Evolutionary conservation across 2,113 vertebrate species (phyloP), one percentile per base, ranked within the genome.

Genomic region (Nannobrachium achirus): DNA sequence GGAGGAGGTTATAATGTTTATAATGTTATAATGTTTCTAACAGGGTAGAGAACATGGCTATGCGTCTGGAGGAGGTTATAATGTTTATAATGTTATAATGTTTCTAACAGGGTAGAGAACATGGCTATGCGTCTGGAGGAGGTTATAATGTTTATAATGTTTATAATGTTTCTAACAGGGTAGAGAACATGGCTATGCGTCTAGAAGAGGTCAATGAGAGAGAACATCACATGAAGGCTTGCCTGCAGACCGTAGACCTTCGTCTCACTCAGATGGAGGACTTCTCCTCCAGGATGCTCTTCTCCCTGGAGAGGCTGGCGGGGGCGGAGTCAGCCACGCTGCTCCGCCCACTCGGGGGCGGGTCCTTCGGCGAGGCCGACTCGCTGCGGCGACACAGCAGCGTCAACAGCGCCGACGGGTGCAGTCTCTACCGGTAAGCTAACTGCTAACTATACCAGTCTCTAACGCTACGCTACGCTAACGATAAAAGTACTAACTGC

Each of bases 101-200:
- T n/a, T n/a, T n/a, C n/a, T n/a, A n/a, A n/a, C n/a, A n/a, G n/a
- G n/a, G n/a, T n/a, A n/a, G n/a, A n/a, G n/a, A n/a, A n/a, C n/a
- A n/a, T n/a, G n/a, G n/a, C n/a, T n/a, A n/a, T n/a, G n/a, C n/a
- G n/a, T n/a, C n/a, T n/a, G n/a, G n/a, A n/a, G n/a, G n/a, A n/a
- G n/a, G n/a, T n/a, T n/a, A n/a, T n/a, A n/a, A n/a, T n/a, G n/a
- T n/a, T n/a, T n/a, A n/a, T n/a, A n/a, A n/a, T n/a, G n/a, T n/a
- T n/a, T n/a, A 33, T 33, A 33, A 33, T 33, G 25, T 44, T 40
- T 33, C 3, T 1, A n/a, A n/a, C 73, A 99, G 98, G 86, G 98
- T 99, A 83, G 98, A 99, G 89, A 98, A 97, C 46, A 99, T 99
- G 98, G 94, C 93, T 3, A 99, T 99, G 96, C 94, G 96, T 2